Base-by-base conservation (phyloP, 2,113 vertebrate species). In the Nesogale talazaci region DNA sequence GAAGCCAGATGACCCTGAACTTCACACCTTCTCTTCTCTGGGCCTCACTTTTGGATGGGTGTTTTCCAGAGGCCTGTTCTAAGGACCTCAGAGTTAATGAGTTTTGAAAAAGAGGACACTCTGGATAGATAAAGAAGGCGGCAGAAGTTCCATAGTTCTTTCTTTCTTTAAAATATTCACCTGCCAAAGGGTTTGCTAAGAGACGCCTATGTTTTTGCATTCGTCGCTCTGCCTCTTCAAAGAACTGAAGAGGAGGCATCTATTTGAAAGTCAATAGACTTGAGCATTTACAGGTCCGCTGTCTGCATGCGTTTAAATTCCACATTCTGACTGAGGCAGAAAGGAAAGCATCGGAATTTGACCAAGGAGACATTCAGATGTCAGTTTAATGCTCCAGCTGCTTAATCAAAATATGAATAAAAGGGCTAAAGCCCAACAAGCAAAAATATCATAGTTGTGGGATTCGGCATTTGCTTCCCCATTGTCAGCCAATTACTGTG, bases 401-500 rank as follows among this genome's bases (percentile, higher is more conserved):
- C 99, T 99, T 99, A 98, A 99, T 99, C 98, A 99, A 99, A 99
- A 99, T 98, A 97, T 96, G 98, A 98, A 98, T 98, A 98, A 98
- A 98, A 97, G 97, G 96, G 91, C 97, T 97, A 97, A 97, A 98
- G 98, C 98, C 98, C 98, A 98, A 99, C 98, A 98, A 98, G 91
- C 96, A 98, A 98, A 98, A 99, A 99, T 99, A 98, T 98, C 98
- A 98, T 98, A 98, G 98, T 98, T 98, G 98, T 98, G 98, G 98
- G 99, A 99, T 98, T 99, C 98, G 98, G 98, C 98, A 97, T 98
- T 98, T 98, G 98, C 98, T 98, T 99, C 95, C 98, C 99, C 98
- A 99, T 99, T 99, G 99, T 99, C 98, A 99, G 98, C 98, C 99
- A 99, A 99, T 99, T 99, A 99, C 99, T 99, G 98, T 98, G 99